Percentiles rank a stretch among this genome's conserved stretches.
Evolutionary conservation across 2,113 vertebrate species (phyloP).

Genomic region (Chaenocephalus aceratus): DNA sequence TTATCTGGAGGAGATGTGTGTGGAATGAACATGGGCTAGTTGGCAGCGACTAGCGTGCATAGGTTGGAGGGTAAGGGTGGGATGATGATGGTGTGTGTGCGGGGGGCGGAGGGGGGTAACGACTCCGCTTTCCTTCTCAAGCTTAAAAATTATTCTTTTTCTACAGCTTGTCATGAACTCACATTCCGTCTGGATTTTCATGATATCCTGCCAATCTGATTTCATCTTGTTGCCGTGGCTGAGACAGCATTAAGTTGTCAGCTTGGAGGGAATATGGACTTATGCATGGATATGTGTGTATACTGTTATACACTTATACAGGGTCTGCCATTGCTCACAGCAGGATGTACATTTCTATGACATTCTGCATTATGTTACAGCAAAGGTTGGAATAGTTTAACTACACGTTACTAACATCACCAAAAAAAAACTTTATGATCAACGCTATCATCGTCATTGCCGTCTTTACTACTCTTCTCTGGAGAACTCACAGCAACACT

Average conservation of each 20-base stretch:
- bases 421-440: slow-evolving; percentile 24
- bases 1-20: slow-evolving; percentile 91
- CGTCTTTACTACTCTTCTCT: slow-evolving; percentile 19
- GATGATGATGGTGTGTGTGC: slow-evolving; percentile 32
- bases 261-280: slow-evolving; percentile 50
- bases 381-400: slow-evolving; percentile 30
- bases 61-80: slow-evolving; percentile 31
- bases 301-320: slow-evolving; percentile 20
- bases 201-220: slow-evolving; percentile 68
- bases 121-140: slow-evolving; percentile 39
- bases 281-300: not conserved
- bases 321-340: slow-evolving; percentile 34
- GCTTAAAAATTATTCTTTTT: slow-evolving; percentile 63
- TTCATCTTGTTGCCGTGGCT: slow-evolving; percentile 60
- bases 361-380: slow-evolving; percentile 23
- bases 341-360: slow-evolving; percentile 36
- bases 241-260: slow-evolving; percentile 70
- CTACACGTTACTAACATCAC: slow-evolving; percentile 37
- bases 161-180: slow-evolving; percentile 65
- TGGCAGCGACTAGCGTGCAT: slow-evolving; percentile 72
- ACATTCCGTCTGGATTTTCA: slow-evolving; percentile 65
- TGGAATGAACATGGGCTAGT: slow-evolving; percentile 87
- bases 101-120: slow-evolving; percentile 3
- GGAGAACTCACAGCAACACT: slow-evolving; percentile 13
- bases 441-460: slow-evolving; percentile 13